These are phyloP conservation scores for Oxyura jamaicensis DNA, from an alignment of 2,113 vertebrate species.

Conservation along the genomic window DNA sequence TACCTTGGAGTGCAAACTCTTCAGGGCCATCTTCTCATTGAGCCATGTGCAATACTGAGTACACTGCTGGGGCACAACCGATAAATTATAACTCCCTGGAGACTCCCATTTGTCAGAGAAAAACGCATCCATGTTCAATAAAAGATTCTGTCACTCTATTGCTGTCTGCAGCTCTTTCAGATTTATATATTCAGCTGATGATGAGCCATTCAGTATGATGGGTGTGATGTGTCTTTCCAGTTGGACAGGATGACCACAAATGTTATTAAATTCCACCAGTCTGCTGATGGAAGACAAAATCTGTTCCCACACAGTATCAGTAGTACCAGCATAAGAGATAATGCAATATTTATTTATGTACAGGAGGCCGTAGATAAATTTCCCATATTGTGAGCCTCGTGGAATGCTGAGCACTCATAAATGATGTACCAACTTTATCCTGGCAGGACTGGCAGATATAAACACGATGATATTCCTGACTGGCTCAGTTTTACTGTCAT, in stretches of 20 bases:
- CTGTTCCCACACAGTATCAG: constrained; percentile 52
- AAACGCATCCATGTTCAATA: constrained; percentile 31
- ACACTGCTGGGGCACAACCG: neutral
- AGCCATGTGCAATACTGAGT: neutral
- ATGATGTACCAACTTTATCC: constrained; percentile 65
- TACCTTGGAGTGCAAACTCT: neutral
- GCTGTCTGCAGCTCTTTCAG: constrained; percentile 43
- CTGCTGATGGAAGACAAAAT: constrained; percentile 66
- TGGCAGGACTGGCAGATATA: constrained; percentile 58
- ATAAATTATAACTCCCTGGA: constrained; percentile 26
- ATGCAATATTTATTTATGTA: constrained; percentile 70
- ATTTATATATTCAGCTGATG: constrained; percentile 58
- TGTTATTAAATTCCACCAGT: constrained; percentile 66
- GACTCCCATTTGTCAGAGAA: constrained; percentile 27
- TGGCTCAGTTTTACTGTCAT: constrained; percentile 60
- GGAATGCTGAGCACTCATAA: constrained; percentile 49
- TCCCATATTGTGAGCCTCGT: constrained; percentile 65
- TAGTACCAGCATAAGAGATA: constrained; percentile 39
- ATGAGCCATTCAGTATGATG: constrained; percentile 45
- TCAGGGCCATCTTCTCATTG: neutral
- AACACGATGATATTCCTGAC: constrained; percentile 43
- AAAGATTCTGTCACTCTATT: constrained; percentile 37
- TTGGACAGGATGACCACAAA: constrained; percentile 63
- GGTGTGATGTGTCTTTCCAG: constrained; percentile 60
- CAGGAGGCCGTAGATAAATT: constrained; percentile 46